phyloP scores from a whole-genome alignment of 2,797 vertebrate genomes.

The Petrocephalus sullivani region DNA sequence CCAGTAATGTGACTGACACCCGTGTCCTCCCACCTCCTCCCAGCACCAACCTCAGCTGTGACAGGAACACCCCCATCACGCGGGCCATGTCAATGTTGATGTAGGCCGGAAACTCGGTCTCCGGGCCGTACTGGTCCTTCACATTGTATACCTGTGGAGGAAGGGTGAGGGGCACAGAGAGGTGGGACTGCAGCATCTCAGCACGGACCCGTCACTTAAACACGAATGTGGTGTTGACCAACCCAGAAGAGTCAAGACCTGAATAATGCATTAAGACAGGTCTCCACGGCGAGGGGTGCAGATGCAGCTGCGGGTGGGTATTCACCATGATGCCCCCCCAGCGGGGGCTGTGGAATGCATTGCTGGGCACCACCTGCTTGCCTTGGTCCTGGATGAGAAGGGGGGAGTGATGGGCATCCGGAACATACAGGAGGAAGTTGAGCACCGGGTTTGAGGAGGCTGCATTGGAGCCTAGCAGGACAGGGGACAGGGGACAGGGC shows the following conservation, averaged over 20 bases:
- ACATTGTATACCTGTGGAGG: constrained; percentile 80
- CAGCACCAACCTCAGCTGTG: constrained; percentile 79
- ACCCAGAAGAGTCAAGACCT: not conserved
- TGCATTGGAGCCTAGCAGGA: constrained; percentile 78
- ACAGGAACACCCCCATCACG: constrained; percentile 94
- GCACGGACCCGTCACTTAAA: not conserved
- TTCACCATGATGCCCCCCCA: constrained; percentile 97
- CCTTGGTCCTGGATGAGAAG: constrained; percentile 82
- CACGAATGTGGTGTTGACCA: not conserved
- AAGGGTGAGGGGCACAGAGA: not conserved
- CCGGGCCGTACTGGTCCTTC: constrained; percentile 58
- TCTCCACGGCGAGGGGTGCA: not conserved
- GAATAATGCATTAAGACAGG: not conserved
- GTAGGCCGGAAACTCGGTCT: constrained; percentile 62
- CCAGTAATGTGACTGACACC: not conserved
- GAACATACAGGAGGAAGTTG: constrained; percentile 91
- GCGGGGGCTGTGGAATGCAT: constrained; percentile 92
- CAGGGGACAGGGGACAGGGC: not conserved
- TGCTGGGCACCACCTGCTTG: constrained; percentile 71
- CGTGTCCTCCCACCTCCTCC: not conserved
- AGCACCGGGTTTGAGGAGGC: constrained; percentile 87
- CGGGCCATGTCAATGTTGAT: constrained; percentile 78
- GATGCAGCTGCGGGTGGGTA: not conserved
- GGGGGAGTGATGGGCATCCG: constrained; percentile 82
- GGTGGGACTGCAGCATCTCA: not conserved